Evolutionary conservation across 2,888 invertebrate species (phyloP), one percentile per base, ranked within the genome.

Genomic region (Drosophila percnosoma): DNA sequence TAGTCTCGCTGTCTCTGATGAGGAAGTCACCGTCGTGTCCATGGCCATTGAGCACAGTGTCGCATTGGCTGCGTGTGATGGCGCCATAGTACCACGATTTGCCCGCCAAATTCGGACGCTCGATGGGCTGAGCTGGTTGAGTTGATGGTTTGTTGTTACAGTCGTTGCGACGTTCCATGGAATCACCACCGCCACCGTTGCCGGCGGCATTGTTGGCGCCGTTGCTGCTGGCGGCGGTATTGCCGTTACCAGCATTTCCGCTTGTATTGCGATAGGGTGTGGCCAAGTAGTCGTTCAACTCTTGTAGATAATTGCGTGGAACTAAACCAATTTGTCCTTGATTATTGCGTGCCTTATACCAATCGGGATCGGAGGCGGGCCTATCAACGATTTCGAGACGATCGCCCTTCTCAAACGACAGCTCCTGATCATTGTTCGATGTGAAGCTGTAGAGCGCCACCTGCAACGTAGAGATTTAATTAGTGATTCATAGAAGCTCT

Each of bases 1-100:
- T 99, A 90, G 99, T 99, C 95, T 99, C 99, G 92, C 98, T 99
- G 94, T 99, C 99, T 87, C 99, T 95, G 91, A 99, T 98, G 92
- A 99, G 96, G 95, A 98, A 99, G 94, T 99, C 99, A 15, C 99
- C 99, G 94, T 99, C 98, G 92, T 97, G 97, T 24, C 98, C 99
- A 93, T 97, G 97, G 92, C 97, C 97, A 94, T 98, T 98, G 92
- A 99, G 95, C 93, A 99, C 95, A 89, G 96, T 96, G 94, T 99
- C 99, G 95, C 99, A 99, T 94, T 99, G 98, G 89, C 97, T 97
- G 91, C 99, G 96, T 54, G 99, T 97, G 92, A 99, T 97, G 93
- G 96, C 96, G 71, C 99, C 99, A 94, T 97, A 99, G 94, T 99
- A 99, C 99, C 99, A 99, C 53, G 97, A 96, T 94, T 98, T 97